phyloP scores from a whole-genome alignment of 1,140 invertebrate species.

The Drosophila sp. region DNA sequence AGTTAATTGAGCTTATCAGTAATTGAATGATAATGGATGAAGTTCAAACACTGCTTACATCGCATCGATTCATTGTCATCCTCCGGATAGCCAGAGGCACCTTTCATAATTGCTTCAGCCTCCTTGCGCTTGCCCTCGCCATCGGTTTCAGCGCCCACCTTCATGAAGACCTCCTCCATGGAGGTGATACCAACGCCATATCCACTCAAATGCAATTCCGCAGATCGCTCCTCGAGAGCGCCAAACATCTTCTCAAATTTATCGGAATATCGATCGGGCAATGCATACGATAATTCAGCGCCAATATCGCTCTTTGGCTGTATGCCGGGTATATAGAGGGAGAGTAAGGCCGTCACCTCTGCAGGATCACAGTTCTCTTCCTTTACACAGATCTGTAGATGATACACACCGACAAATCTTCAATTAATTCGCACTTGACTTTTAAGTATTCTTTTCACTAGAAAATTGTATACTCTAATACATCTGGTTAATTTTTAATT shows the following conservation, averaged over 20 bases:
- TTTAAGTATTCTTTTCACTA: too few species aligned
- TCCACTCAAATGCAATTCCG: slow-evolving; percentile 87
- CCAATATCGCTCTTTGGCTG: slow-evolving; percentile 75
- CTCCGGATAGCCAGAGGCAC: slow-evolving; percentile 21
- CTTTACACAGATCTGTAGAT: slow-evolving; percentile 75
- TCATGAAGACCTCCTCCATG: slow-evolving; percentile 94
- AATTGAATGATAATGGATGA: slow-evolving; percentile 18
- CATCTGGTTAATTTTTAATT: too few species aligned
- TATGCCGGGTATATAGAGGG: slow-evolving; percentile 70
- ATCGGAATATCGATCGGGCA: slow-evolving; percentile 62
- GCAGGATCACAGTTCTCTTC: slow-evolving; percentile 58
- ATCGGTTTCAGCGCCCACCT: slow-evolving; percentile 74
- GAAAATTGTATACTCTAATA: neutral
- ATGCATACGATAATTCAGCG: slow-evolving; percentile 70
- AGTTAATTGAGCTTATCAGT: slow-evolving; percentile 58
- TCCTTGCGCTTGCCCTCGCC: neutral
- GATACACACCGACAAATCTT: neutral
- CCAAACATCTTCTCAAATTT: slow-evolving; percentile 75
- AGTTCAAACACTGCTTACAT: slow-evolving; percentile 67
- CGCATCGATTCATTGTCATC: slow-evolving; percentile 64
- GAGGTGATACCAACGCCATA: slow-evolving; percentile 98
- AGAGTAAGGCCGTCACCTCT: slow-evolving; percentile 66
- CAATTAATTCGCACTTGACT: neutral
- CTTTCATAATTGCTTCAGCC: slow-evolving; percentile 47
- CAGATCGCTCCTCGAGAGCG: slow-evolving; percentile 60